These are phyloP conservation scores for Calameuta pallipes DNA, from an alignment of 2,888 invertebrate species.

Conservation along the genomic window DNA sequence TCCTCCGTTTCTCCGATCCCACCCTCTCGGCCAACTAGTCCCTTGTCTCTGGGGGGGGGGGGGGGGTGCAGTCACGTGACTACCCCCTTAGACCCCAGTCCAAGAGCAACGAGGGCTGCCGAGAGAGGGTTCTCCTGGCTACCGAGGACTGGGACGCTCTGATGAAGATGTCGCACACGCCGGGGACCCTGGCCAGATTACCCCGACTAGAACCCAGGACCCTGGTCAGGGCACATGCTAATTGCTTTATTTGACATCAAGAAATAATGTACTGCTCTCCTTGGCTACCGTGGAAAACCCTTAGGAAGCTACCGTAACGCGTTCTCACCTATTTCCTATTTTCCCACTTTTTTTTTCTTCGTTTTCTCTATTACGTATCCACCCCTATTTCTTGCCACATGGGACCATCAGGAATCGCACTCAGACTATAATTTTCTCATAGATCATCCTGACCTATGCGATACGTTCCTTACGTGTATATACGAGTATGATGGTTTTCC, in stretches of 20 bases:
- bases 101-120: constrained; percentile 10
- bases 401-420: not conserved
- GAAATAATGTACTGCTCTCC: constrained; percentile 61
- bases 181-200: constrained; percentile 63
- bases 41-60: constrained; percentile 39
- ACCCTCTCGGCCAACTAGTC: constrained; percentile 21
- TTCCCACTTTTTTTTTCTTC: not conserved
- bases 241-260: constrained; percentile 67
- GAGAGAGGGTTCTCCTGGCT: constrained; percentile 7
- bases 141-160: constrained; percentile 37
- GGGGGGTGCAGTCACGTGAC: constrained; percentile 48
- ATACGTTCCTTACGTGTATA: not conserved
- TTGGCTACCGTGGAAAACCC: not conserved
- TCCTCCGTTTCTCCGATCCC: constrained; percentile 18
- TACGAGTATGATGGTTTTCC: not conserved
- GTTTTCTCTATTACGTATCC: not conserved
- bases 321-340: not conserved
- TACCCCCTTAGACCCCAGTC: constrained; percentile 15
- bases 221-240: constrained; percentile 65
- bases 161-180: constrained; percentile 67
- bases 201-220: constrained; percentile 56
- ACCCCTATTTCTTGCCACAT: not conserved
- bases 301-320: not conserved
- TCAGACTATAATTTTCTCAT: not conserved
- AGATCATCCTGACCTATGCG: not conserved